phyloP scores from a whole-genome alignment of 2,888 invertebrate species.

The Heterodera filipjevi region DNA sequence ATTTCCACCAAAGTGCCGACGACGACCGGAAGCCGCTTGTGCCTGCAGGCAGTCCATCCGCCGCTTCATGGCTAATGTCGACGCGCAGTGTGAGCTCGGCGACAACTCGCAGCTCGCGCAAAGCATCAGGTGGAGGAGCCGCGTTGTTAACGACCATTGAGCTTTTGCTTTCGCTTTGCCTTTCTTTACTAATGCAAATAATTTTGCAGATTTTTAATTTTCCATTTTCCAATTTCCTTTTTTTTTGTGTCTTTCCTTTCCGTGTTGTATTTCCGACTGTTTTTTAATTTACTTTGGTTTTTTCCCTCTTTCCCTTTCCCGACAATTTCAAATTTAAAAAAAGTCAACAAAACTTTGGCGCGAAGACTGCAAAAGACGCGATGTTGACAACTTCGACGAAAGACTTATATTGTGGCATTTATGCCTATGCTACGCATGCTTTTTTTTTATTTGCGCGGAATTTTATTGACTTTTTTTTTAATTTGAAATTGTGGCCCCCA shows the following conservation, averaged over 20 bases:
- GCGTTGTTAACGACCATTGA: neutral
- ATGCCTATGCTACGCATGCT: no score
- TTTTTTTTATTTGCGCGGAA: no score
- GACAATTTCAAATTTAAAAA: no score
- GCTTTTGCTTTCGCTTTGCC: neutral
- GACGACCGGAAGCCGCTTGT: constrained; percentile 8
- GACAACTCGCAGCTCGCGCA: neutral
- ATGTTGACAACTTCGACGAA: no score
- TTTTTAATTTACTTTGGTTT: neutral
- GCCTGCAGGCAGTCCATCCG: neutral
- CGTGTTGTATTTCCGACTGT: constrained; percentile 1
- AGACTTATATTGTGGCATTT: no score
- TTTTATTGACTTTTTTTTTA: no score
- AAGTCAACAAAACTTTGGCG: no score
- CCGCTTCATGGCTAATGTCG: neutral
- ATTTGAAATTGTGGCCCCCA: no score
- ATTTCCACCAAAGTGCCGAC: neutral
- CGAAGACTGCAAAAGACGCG: no score
- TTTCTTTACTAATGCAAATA: neutral
- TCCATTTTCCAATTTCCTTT: neutral
- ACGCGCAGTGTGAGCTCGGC: neutral
- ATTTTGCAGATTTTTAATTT: no score
- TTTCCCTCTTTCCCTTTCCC: neutral
- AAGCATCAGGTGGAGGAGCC: constrained; percentile 16
- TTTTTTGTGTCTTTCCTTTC: constrained; percentile 31